Evolutionary conservation across 2,888 invertebrate genomes (phyloP), one percentile per base, ranked within the genome.

Genomic region (Monochamus alternatus): DNA sequence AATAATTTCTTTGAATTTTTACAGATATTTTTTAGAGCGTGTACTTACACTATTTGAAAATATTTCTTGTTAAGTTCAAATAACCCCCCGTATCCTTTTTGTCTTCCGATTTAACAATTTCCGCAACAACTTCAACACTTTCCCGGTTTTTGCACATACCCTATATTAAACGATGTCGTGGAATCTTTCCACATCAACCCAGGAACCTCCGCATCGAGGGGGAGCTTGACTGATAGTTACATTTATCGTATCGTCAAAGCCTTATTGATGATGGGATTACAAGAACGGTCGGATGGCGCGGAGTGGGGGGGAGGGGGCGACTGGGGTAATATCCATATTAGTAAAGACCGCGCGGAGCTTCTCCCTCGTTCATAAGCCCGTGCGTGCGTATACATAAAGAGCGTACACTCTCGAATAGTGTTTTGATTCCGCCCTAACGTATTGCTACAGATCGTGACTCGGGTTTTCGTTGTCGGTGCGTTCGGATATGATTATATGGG

Each of bases 211-310:
- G n/a, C 22, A 3, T 14, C 22, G 30, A 58, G 14, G 58, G 58
- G 58, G 30, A 58, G n/a, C 14, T 58, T 58, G 58, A 58, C 8
- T 58, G 58, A 58, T 58, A 58, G 58, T 58, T 58, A 8, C 14
- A 14, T 58, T 30, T 58, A 58, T 14, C 58, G 58, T 58, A 12
- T 58, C 58, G 58, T 58, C 22, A 58, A 14, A 58, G 14, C 58
- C 30, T 14, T 58, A 58, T 58, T 58, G 30, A 58, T 58, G 58
- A 58, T 58, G 4, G 58, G 58, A 58, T 58, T 58, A 58, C 14
- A 38, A 14, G 58, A 58, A 55, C 12, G 12, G 5, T 5, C n/a
- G n/a, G 58, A 1, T 7, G 8, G 3, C 30, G 3, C 10, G 47
- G 47, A 22, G 22, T 22, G 22, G 2, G 38, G 47, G 47, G 2